These are phyloP conservation scores for Aphodius sticticus DNA, from an alignment of 2,888 invertebrate species.

Conservation along the genomic window DNA sequence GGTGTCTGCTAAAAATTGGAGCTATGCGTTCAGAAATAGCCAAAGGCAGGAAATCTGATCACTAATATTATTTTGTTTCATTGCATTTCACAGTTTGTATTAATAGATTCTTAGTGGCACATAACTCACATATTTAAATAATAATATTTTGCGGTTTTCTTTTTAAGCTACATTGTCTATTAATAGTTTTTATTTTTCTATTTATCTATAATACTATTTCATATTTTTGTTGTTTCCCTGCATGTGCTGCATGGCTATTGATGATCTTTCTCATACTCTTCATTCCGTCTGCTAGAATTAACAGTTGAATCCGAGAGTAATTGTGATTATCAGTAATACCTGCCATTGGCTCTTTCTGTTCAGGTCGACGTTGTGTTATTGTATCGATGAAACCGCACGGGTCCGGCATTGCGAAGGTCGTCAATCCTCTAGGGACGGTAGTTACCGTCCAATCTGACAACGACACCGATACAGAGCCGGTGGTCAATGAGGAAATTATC, in stretches of 20 bases:
- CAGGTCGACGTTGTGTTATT: constrained; percentile 68
- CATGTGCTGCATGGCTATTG: constrained; percentile 40
- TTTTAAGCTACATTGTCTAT: constrained; percentile 19
- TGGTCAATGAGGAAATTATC: constrained; percentile 54
- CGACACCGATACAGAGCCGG: constrained; percentile 52
- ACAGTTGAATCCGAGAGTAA: constrained; percentile 11
- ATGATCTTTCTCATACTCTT: constrained; percentile 13
- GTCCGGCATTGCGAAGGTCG: constrained; percentile 70
- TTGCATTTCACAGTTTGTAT: constrained; percentile 27
- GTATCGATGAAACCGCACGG: constrained; percentile 55
- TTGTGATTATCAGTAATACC: constrained; percentile 60
- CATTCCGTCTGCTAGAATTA: constrained; percentile 24
- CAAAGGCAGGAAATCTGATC: constrained; percentile 58
- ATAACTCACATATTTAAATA: constrained; percentile 24
- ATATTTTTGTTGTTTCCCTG: constrained; percentile 27
- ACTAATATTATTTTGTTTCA: constrained; percentile 25
- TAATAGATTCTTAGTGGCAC: constrained; percentile 12
- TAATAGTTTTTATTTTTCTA: constrained; percentile 20
- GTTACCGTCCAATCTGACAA: constrained; percentile 63
- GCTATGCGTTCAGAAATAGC: constrained; percentile 56
- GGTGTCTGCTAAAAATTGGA: constrained; percentile 35
- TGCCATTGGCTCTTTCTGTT: constrained; percentile 88
- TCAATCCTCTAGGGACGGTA: constrained; percentile 80
- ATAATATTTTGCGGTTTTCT: constrained; percentile 8
- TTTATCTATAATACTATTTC: not conserved